Evolutionary conservation across 2,113 vertebrate species (phyloP).

Genomic region (Piaya cayana): DNA sequence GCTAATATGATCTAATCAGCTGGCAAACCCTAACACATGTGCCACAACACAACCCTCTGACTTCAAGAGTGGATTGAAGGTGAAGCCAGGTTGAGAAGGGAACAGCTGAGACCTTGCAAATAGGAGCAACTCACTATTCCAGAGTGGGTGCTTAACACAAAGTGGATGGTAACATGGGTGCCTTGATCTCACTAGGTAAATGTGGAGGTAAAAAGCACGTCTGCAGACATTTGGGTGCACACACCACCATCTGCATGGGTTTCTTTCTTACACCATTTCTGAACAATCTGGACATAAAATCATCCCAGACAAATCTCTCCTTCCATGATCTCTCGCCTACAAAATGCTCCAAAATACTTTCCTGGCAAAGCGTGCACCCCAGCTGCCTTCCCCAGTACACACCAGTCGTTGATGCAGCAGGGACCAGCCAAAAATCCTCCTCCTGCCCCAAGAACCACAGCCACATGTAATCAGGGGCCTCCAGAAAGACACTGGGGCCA

Average conservation of each 20-base stretch:
- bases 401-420: rapidly evolving
- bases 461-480: not conserved
- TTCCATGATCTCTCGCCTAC: not conserved
- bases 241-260: not conserved
- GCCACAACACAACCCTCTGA: not conserved
- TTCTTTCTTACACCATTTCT: not conserved
- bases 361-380: rapidly evolving
- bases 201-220: rapidly evolving
- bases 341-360: not conserved
- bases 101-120: not conserved
- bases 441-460: not conserved
- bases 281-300: not conserved
- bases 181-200: not conserved
- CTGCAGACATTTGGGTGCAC: not conserved
- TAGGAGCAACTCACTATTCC: not conserved
- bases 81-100: not conserved
- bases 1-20: not conserved
- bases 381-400: not conserved
- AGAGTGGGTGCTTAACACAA: not conserved
- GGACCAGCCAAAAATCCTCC: not conserved
- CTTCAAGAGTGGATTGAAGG: not conserved
- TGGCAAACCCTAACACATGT: not conserved
- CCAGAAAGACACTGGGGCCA: not conserved
- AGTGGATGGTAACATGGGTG: rapidly evolving
- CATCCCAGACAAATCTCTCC: not conserved